Conservation (phyloP, 2,797 vertebrate species). For the Brotula barbata region DNA sequence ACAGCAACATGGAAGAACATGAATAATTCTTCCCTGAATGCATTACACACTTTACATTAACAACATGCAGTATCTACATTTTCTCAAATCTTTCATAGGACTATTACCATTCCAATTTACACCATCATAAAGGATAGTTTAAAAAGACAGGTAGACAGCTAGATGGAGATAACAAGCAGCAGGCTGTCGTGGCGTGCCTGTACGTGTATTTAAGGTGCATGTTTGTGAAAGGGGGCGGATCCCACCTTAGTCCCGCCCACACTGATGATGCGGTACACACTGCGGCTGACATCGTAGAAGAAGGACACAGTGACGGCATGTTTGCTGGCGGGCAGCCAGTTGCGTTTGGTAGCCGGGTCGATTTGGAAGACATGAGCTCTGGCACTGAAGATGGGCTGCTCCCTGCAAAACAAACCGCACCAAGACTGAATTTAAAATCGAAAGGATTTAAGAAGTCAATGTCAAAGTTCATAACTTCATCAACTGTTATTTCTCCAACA, state of each 20-base stretch:
- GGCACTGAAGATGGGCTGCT: constrained; percentile 94
- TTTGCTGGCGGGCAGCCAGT: constrained; percentile 96
- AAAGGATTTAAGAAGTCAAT: no score
- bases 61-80: no score
- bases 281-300: constrained; percentile 91
- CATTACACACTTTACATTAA: constrained; percentile 6
- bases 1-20: constrained; percentile 11
- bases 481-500: no score
- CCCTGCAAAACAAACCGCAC: constrained; percentile 78
- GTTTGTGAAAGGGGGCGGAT: neutral
- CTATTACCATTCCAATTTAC: constrained; percentile 1
- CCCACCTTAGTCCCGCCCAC: constrained; percentile 94
- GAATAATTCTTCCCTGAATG: neutral
- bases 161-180: no score
- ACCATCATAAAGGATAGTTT: no score
- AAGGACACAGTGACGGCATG: constrained; percentile 94
- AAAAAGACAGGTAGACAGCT: no score
- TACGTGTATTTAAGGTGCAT: neutral
- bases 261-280: constrained; percentile 95
- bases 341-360: constrained; percentile 92
- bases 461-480: no score
- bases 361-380: constrained; percentile 98
- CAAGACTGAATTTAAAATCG: no score
- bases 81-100: no score
- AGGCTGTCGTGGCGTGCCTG: no score